A percentile compares a stretch with the other conserved stretches of the same genome.
Evolutionary conservation across 2,888 invertebrate species (phyloP).

Genomic region (Leptogaster cylindrica): DNA sequence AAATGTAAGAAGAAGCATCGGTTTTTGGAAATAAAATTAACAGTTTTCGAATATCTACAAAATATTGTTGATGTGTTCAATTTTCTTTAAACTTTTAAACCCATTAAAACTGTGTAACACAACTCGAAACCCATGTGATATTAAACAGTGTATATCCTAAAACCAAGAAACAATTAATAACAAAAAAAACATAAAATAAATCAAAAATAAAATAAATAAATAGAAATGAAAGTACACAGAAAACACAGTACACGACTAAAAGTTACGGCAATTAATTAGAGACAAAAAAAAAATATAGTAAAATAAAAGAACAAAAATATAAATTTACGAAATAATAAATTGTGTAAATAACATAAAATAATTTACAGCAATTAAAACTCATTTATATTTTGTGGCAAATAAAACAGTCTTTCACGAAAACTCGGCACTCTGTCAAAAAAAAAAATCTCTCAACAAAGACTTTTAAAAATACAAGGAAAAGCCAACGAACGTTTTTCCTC

Average conservation of each 20-base stretch:
- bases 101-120: constrained; percentile 44
- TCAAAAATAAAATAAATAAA: constrained; percentile 43
- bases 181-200: constrained; percentile 43
- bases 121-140: constrained; percentile 44
- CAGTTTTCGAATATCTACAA: too few species aligned
- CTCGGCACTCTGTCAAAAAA: constrained; percentile 33
- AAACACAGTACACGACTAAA: constrained; percentile 40
- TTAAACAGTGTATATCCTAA: constrained; percentile 30
- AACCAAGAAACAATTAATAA: constrained; percentile 32
- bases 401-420: constrained; percentile 29
- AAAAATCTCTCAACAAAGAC: too few species aligned
- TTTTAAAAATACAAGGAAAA: constrained; percentile 45
- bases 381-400: constrained; percentile 27
- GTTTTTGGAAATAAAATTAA: too few species aligned
- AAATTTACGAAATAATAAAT: constrained; percentile 26
- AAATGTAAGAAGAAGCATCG: too few species aligned
- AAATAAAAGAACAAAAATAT: not conserved
- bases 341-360: constrained; percentile 46
- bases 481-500: constrained; percentile 40
- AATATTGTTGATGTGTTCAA: constrained; percentile 18
- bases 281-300: constrained; percentile 54
- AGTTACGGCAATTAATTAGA: constrained; percentile 56
- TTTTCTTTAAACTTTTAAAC: constrained; percentile 32
- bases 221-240: constrained; percentile 55
- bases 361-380: constrained; percentile 47